These are phyloP conservation scores for Ammospiza caudacuta DNA, from an alignment of 2,113 vertebrate genomes.

Conservation along the genomic window DNA sequence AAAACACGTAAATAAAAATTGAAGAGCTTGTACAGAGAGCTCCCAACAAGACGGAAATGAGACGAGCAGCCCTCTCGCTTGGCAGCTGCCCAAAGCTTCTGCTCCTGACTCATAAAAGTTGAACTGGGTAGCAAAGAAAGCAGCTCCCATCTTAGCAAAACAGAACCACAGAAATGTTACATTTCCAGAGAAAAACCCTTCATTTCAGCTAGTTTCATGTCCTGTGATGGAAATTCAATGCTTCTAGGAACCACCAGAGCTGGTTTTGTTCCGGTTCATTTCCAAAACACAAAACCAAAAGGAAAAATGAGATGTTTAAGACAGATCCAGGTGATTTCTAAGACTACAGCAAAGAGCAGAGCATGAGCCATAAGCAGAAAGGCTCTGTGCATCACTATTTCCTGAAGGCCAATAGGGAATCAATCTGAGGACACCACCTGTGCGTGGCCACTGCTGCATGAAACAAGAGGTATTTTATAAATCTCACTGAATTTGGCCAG, in stretches of 20 bases:
- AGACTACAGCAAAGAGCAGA: background rate
- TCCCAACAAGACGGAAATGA: background rate
- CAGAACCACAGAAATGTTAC: fast-evolving
- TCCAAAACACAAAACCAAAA: background rate
- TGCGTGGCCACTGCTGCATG: background rate
- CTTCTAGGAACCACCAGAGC: background rate
- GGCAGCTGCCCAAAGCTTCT: background rate
- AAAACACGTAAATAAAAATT: background rate
- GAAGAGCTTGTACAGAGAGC: background rate
- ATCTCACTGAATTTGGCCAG: background rate
- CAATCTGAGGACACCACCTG: background rate
- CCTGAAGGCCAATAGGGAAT: background rate
- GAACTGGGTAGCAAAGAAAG: background rate
- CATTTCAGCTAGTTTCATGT: background rate
- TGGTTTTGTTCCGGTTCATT: background rate
- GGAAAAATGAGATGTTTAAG: background rate
- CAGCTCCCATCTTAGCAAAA: background rate
- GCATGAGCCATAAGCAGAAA: background rate
- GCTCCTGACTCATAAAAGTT: background rate
- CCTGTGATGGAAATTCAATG: background rate
- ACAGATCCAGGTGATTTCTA: background rate
- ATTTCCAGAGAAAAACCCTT: background rate
- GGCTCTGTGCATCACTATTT: background rate
- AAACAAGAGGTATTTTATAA: background rate
- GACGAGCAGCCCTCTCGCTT: background rate